Percentiles rank a stretch among this genome's conserved stretches.
These are phyloP conservation scores for Rhinoptilus africanus DNA, from an alignment of 2,113 vertebrate genomes.

Conservation along the genomic window DNA sequence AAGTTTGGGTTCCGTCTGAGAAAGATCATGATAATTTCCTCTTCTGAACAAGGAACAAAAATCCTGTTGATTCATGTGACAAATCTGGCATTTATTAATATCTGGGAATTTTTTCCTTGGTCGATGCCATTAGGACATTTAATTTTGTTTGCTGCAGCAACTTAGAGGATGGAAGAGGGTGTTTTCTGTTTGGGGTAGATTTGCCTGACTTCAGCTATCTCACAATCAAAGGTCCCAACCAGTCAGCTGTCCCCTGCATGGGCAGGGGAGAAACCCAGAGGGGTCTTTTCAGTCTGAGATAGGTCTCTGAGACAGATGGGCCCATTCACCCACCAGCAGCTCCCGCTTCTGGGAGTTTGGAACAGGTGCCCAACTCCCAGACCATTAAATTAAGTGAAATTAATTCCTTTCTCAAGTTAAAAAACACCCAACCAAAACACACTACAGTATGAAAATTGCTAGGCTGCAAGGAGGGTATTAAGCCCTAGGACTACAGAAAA, in stretches of 20 bases:
- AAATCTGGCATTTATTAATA: neutral
- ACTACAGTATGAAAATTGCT: neutral
- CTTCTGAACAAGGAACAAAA: neutral
- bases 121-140: neutral
- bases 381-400: neutral
- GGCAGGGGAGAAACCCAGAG: accelerated
- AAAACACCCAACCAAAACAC: neutral
- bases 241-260: accelerated
- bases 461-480: accelerated
- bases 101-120: neutral
- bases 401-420: neutral
- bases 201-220: neutral
- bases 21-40: neutral
- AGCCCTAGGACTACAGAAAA: neutral
- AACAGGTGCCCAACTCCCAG: neutral
- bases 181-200: neutral
- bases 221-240: neutral
- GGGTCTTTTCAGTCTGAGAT: neutral
- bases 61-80: neutral
- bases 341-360: neutral
- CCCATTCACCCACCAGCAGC: neutral
- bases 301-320: neutral
- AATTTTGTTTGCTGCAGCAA: neutral
- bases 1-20: neutral
- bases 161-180: neutral